phyloP scores from a whole-genome alignment of 2,113 vertebrate genomes.

The Callipepla squamata region DNA sequence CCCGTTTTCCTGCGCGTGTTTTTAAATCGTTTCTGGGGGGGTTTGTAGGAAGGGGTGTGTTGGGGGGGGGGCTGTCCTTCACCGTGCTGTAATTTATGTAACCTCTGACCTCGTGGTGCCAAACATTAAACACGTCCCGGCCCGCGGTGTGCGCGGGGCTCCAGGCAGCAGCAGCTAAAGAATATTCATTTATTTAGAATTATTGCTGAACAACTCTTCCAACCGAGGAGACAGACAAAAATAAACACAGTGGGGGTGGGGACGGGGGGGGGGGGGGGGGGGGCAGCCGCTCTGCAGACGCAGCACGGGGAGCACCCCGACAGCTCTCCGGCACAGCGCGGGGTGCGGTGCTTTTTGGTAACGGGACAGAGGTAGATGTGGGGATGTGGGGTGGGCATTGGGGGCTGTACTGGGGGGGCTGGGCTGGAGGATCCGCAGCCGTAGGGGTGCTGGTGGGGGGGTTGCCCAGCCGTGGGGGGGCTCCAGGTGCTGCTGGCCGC shows the following conservation, averaged over 20 bases:
- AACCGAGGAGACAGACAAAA: constrained; percentile 47
- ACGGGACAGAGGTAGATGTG: constrained; percentile 74
- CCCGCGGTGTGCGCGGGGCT: background rate
- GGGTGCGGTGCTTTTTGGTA: constrained; percentile 58
- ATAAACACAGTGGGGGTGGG: constrained; percentile 71
- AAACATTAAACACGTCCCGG: constrained; percentile 69
- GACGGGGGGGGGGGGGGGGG: background rate
- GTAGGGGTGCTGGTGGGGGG: background rate
- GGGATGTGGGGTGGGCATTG: background rate
- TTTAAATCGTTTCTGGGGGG: background rate
- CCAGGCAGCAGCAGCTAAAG: constrained; percentile 46
- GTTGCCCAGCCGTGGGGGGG: background rate
- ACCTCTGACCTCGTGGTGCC: constrained; percentile 34
- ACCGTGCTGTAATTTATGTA: constrained; percentile 48
- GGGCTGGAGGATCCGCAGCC: background rate
- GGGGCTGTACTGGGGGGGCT: background rate
- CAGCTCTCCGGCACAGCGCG: background rate
- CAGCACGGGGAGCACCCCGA: no score
- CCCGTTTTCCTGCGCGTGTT: constrained; percentile 20
- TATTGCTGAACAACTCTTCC: constrained; percentile 72
- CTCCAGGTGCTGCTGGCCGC: background rate
- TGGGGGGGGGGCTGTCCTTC: background rate
- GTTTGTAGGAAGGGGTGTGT: background rate
- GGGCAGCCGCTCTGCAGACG: background rate
- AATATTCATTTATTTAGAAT: constrained; percentile 69